A percentile compares a stretch with the other conserved stretches of the same genome.
phyloP scores from a whole-genome alignment of 2,888 invertebrate species.

The Sericinus montela region DNA sequence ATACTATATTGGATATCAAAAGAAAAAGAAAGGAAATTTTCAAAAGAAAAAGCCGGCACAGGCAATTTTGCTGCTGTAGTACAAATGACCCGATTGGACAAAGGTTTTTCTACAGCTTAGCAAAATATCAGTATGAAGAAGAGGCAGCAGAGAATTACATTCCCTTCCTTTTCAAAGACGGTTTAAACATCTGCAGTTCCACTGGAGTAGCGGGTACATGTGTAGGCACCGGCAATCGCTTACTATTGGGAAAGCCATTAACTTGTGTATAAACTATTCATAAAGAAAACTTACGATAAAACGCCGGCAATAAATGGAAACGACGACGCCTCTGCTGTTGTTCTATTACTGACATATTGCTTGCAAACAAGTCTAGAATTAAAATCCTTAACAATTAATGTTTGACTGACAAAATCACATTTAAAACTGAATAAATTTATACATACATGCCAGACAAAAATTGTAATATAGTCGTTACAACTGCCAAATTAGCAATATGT shows the following conservation, averaged over 20 bases:
- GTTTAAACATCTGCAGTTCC: too few relatives aligned
- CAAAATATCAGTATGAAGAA: not conserved
- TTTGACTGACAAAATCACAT: not conserved
- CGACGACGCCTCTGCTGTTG: conserved; percentile 87
- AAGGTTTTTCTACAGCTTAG: not conserved
- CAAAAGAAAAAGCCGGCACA: too few relatives aligned
- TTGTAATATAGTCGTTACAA: conserved; percentile 88
- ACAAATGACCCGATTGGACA: too few relatives aligned
- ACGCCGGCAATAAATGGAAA: conserved; percentile 89
- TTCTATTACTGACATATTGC: conserved; percentile 85
- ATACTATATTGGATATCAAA: too few relatives aligned
- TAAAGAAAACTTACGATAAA: conserved; percentile 84
- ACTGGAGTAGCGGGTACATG: too few relatives aligned
- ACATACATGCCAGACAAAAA: conserved; percentile 93
- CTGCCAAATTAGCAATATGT: conserved; percentile 74
- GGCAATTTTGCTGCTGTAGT: too few relatives aligned
- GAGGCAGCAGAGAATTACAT: too few relatives aligned
- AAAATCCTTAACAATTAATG: not conserved
- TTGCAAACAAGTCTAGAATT: conserved; percentile 86
- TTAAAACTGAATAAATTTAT: not conserved
- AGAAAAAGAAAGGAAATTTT: too few relatives aligned
- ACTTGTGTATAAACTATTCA: too few relatives aligned
- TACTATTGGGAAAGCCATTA: too few relatives aligned
- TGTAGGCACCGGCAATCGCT: too few relatives aligned
- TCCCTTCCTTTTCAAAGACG: too few relatives aligned